Percentiles rank a stretch among this genome's conserved stretches.
Evolutionary conservation across 2,888 invertebrate genomes (phyloP).

Genomic region (Ethmia dodecea): DNA sequence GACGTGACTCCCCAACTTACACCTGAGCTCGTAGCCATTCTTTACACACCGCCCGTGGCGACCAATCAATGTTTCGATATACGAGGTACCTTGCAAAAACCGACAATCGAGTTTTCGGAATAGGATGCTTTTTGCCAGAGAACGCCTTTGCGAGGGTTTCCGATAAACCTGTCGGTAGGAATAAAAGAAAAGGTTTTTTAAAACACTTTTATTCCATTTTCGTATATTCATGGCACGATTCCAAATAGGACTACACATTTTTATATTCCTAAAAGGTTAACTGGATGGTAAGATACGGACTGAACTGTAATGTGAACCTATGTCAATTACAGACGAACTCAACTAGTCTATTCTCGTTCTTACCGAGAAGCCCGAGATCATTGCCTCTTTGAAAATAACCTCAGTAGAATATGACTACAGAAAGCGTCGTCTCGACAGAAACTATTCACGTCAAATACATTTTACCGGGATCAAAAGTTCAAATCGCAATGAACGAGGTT

Average conservation of each 20-base stretch:
- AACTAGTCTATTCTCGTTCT: no score
- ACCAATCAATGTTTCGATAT: constrained; percentile 26
- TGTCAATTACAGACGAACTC: no score
- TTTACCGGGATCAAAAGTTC: constrained; percentile 31
- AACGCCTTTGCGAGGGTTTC: constrained; percentile 23
- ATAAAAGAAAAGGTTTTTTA: not conserved
- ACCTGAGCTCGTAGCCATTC: constrained; percentile 32
- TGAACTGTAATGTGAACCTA: no score
- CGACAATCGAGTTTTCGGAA: constrained; percentile 22
- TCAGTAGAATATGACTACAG: no score
- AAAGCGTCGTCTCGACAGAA: constrained; percentile 12
- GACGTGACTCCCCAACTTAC: constrained; percentile 32
- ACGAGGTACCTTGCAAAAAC: no score
- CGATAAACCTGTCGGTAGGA: constrained; percentile 8
- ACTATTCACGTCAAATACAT: constrained; percentile 26
- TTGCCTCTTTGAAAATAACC: no score
- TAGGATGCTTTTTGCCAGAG: constrained; percentile 20
- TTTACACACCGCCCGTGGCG: constrained; percentile 20
- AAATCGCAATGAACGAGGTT: constrained; percentile 23
- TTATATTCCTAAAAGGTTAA: no score
- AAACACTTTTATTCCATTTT: no score
- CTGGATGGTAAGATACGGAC: no score
- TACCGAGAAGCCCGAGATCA: no score
- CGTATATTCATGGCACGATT: no score
- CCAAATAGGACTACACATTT: no score